Evolutionary conservation across 2,888 invertebrate species (phyloP).

Genomic region (Drosophila phalerata): DNA sequence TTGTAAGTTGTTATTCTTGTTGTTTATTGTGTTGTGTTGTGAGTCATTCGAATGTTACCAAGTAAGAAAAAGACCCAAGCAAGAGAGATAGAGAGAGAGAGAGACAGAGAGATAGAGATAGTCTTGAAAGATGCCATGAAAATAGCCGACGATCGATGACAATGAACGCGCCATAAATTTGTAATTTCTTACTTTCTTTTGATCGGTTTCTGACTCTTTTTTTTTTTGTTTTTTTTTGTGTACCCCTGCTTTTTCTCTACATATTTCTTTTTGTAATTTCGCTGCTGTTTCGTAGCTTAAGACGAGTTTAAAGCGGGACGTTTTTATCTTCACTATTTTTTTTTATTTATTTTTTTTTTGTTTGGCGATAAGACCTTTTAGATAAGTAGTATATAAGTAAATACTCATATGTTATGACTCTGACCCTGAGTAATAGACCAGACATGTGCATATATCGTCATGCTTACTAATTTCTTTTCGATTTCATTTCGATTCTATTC

Average conservation of each 20-base stretch:
- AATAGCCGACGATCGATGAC: constrained; percentile 49
- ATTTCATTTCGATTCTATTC: constrained; percentile 43
- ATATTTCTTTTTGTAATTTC: constrained; percentile 21
- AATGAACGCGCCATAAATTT: constrained; percentile 67
- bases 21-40: constrained; percentile 28
- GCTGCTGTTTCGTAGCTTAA: constrained; percentile 17
- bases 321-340: constrained; percentile 31
- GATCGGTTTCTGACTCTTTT: constrained; percentile 34
- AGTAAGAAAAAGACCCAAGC: constrained; percentile 23
- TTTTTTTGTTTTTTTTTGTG: constrained; percentile 4
- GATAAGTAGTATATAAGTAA: constrained; percentile 35
- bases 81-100: constrained; percentile 8
- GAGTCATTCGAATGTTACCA: constrained; percentile 52
- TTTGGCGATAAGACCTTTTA: constrained; percentile 44
- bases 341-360: constrained; percentile 26
- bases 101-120: constrained; percentile 7
- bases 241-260: constrained; percentile 10
- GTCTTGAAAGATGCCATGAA: constrained; percentile 22
- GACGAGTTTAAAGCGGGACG: constrained; percentile 18
- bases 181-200: constrained; percentile 70
- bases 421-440: constrained; percentile 37
- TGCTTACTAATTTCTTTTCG: constrained; percentile 59
- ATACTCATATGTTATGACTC: constrained; percentile 7
- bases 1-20: constrained; percentile 43
- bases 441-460: constrained; percentile 31